Evolutionary conservation across 1,140 invertebrate genomes (phyloP).

Genomic region (Planococcus citri): DNA sequence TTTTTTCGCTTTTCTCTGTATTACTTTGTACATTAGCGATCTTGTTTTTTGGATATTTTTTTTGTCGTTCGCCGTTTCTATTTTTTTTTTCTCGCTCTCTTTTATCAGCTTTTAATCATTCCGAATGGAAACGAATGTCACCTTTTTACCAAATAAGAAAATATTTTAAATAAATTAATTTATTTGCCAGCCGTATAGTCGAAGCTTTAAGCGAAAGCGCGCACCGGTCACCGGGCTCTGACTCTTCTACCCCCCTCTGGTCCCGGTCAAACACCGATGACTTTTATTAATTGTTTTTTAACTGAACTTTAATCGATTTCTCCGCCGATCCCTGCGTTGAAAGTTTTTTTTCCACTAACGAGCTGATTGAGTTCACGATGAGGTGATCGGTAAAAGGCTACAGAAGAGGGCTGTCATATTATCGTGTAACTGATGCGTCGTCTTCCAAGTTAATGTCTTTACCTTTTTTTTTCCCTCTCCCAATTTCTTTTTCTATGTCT

Average conservation of each 20-base stretch:
- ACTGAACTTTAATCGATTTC: not conserved
- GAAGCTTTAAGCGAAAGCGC: not conserved
- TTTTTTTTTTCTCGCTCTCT: no score
- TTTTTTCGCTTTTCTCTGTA: not conserved
- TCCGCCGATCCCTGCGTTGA: no score
- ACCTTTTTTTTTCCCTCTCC: no score
- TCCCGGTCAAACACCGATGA: not conserved
- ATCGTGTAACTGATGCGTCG: no score
- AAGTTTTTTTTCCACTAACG: not conserved
- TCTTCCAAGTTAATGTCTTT: no score
- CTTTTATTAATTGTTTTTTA: not conserved
- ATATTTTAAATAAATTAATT: conserved; percentile 5
- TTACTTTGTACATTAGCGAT: not conserved
- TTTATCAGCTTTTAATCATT: conserved; percentile 4
- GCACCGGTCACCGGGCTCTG: no score
- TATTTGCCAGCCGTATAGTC: not conserved
- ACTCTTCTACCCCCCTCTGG: no score
- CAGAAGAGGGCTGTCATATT: no score
- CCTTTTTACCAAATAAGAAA: not conserved
- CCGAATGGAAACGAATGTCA: not conserved
- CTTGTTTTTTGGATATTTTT: conserved; percentile 4
- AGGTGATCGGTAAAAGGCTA: no score
- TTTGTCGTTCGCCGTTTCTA: not conserved
- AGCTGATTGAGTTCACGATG: no score
- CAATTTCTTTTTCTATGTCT: no score